Base-by-base conservation (phyloP, 2,888 invertebrate species). In the Drosophila fungiperda region DNA sequence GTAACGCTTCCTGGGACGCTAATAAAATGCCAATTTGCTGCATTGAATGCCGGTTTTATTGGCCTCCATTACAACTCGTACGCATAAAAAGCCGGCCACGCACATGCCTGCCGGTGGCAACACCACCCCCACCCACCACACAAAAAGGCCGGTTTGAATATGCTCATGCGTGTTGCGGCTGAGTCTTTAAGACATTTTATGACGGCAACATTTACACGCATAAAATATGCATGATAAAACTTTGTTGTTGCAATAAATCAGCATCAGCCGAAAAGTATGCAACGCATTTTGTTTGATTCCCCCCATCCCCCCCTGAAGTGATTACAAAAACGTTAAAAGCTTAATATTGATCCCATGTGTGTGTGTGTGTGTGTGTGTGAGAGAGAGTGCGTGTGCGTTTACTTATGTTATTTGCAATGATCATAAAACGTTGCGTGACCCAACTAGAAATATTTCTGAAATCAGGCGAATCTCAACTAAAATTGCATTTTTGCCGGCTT, bases 221-320 rank as follows among this genome's bases (percentile, higher is more conserved):
- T 90, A 83, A 90, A 90, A 90, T 90, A 91, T 89, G 90, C 90
- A 90, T 90, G 91, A 90, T 89, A 87, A 83, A 89, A 91, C 79
- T 86, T 87, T 87, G 87, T 86, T 87, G 85, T 80, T 80, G 86
- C 89, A 85, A 87, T 87, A 87, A 87, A 87, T 89, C 87, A 89
- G 85, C 87, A 60, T 54, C 73, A 80, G 70, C 72, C 76, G 66
- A 77, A 70, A 77, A 66, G 80, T 80, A 74, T 71, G 80, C 69
- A 80, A 52, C 62, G 73, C 62, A 48, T 45, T 72, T 63, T 33
- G 76, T 42, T 50, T 9, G 23, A 36, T 35, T 38, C 29, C 29
- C 29, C 29, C 29, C 29, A 5, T 23, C n/a, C 26, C 52, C 52
- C 63, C 55, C 65, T 83, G 83, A 90, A 87, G 83, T 78, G 89